Conservation (phyloP, 1,140 invertebrate genomes). For the Tetragonula clypearis region DNA sequence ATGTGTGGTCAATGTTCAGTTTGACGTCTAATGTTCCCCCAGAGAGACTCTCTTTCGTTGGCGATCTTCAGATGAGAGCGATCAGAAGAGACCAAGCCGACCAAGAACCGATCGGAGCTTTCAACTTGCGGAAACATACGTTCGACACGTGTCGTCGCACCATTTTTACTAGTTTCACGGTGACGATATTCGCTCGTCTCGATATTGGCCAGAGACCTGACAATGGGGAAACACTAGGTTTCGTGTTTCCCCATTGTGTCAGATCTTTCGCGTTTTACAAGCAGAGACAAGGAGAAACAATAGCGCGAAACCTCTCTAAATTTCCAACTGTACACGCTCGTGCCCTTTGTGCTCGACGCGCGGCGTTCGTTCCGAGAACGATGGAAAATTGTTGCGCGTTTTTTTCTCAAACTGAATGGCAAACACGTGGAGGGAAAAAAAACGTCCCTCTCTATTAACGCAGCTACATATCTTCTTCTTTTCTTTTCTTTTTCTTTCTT, state of each 20-base stretch:
- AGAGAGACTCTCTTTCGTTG: constrained; percentile 60
- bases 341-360: too few relatives aligned
- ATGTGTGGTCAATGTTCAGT: constrained; percentile 75
- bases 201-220: constrained; percentile 49
- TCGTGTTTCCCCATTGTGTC: neutral
- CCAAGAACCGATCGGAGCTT: neutral
- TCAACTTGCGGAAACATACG: constrained; percentile 62
- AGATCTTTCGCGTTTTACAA: neutral
- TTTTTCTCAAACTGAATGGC: neutral
- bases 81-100: too few relatives aligned
- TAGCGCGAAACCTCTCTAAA: too few relatives aligned
- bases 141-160: constrained; percentile 61
- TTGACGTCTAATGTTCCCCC: constrained; percentile 70
- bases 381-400: neutral
- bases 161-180: constrained; percentile 20
- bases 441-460: neutral
- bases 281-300: neutral
- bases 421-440: neutral
- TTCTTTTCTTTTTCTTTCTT: neutral
- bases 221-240: constrained; percentile 9
- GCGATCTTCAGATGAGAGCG: neutral
- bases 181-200: constrained; percentile 7
- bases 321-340: too few relatives aligned
- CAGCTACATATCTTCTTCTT: constrained; percentile 17
- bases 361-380: neutral